phyloP scores from a whole-genome alignment of 2,113 vertebrate genomes.

The Sander lucioperca region DNA sequence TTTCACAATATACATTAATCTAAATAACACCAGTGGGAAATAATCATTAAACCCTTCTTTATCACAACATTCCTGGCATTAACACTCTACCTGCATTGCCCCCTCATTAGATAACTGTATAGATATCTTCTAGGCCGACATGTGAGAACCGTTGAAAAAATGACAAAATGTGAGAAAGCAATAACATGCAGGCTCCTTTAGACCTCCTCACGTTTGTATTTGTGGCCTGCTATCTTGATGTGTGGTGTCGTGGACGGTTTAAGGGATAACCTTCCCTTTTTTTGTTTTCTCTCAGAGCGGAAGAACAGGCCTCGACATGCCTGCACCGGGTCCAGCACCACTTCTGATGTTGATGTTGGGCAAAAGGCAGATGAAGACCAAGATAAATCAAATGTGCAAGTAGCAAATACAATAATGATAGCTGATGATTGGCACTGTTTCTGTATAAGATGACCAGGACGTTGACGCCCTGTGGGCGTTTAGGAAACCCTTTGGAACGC shows the following conservation, averaged over 20 bases:
- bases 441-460: background rate
- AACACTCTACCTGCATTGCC: background rate
- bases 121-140: background rate
- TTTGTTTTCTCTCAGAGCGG: background rate
- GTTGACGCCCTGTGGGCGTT: background rate
- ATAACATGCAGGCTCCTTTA: background rate
- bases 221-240: constrained; percentile 30
- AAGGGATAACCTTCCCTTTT: background rate
- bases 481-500: background rate
- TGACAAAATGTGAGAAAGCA: background rate
- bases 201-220: background rate
- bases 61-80: background rate
- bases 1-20: background rate
- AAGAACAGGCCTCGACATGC: constrained; percentile 48
- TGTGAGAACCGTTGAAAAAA: constrained; percentile 4
- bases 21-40: background rate
- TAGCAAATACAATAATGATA: background rate
- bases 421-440: background rate
- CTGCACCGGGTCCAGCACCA: background rate
- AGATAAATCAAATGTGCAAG: background rate
- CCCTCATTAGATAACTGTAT: constrained; percentile 5
- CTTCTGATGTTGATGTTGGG: background rate
- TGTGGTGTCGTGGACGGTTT: constrained; percentile 16
- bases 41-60: background rate
- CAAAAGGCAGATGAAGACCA: background rate